phyloP scores from a whole-genome alignment of 2,888 invertebrate species.

The Atrina japonica region DNA sequence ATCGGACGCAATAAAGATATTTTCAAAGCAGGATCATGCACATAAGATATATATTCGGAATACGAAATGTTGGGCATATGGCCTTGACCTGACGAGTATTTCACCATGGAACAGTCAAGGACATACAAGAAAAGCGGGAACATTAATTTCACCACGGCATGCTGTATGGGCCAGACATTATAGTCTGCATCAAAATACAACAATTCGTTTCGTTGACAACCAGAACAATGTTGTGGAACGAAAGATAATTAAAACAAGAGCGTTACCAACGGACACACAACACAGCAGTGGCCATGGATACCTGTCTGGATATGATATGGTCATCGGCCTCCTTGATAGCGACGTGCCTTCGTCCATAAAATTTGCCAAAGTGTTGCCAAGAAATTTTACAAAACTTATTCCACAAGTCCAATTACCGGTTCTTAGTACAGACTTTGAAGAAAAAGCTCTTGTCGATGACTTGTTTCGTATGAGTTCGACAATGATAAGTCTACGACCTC shows the following conservation, averaged over 20 bases:
- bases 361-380: constrained; percentile 62
- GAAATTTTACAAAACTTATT: constrained; percentile 46
- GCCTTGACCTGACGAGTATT: constrained; percentile 63
- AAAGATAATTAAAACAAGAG: constrained; percentile 43
- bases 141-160: constrained; percentile 62
- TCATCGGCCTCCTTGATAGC: constrained; percentile 62
- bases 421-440: constrained; percentile 64
- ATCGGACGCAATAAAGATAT: constrained; percentile 54
- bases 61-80: constrained; percentile 62
- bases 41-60: constrained; percentile 56
- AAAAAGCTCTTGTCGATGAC: constrained; percentile 65
- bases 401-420: constrained; percentile 46
- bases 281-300: constrained; percentile 22
- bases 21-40: constrained; percentile 57
- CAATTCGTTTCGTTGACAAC: constrained; percentile 59
- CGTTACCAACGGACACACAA: constrained; percentile 35
- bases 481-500: constrained; percentile 49
- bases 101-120: constrained; percentile 69
- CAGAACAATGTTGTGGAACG: constrained; percentile 64
- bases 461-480: constrained; percentile 42
- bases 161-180: constrained; percentile 67
- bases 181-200: constrained; percentile 55
- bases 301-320: constrained; percentile 61
- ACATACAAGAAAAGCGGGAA: constrained; percentile 57
- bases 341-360: constrained; percentile 61